These are phyloP conservation scores for Loxodonta africana DNA, from an alignment of 2,113 vertebrate species.

Conservation along the genomic window DNA sequence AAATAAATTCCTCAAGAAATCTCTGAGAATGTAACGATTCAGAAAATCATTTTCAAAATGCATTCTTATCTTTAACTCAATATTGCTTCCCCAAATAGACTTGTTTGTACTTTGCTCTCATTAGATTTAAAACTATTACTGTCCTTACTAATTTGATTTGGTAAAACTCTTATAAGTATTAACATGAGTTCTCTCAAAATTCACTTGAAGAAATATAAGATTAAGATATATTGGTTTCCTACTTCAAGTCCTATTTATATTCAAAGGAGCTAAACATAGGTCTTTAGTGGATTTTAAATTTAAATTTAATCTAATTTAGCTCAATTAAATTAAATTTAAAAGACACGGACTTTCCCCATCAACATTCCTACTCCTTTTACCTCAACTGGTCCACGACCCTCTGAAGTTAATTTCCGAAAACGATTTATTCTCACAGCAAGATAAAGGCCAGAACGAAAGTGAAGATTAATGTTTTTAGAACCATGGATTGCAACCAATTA, in stretches of 20 bases:
- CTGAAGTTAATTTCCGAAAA: slow-evolving; percentile 54
- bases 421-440: background rate
- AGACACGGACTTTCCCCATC: slow-evolving; percentile 1
- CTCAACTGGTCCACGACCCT: background rate
- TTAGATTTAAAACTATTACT: slow-evolving; percentile 54
- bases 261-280: slow-evolving; percentile 59
- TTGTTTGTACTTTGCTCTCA: slow-evolving; percentile 47
- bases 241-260: background rate
- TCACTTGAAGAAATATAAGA: slow-evolving; percentile 61
- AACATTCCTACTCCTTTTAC: slow-evolving; percentile 12
- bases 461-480: slow-evolving; percentile 5
- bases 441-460: background rate
- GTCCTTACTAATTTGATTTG: slow-evolving; percentile 69
- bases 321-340: slow-evolving; percentile 37
- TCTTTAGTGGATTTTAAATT: slow-evolving; percentile 66
- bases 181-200: slow-evolving; percentile 62
- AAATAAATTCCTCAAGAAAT: slow-evolving; percentile 43
- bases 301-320: background rate
- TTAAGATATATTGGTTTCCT: slow-evolving; percentile 55
- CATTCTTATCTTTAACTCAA: background rate
- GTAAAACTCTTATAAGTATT: slow-evolving; percentile 1
- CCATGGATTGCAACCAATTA: background rate
- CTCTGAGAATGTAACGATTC: background rate
- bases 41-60: slow-evolving; percentile 50
- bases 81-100: slow-evolving; percentile 58